A percentile compares a stretch with the other conserved stretches of the same genome.
phyloP scores from a whole-genome alignment of 30 jellyfish, hydroid and myxozoan species.

The Pelagia noctiluca region DNA sequence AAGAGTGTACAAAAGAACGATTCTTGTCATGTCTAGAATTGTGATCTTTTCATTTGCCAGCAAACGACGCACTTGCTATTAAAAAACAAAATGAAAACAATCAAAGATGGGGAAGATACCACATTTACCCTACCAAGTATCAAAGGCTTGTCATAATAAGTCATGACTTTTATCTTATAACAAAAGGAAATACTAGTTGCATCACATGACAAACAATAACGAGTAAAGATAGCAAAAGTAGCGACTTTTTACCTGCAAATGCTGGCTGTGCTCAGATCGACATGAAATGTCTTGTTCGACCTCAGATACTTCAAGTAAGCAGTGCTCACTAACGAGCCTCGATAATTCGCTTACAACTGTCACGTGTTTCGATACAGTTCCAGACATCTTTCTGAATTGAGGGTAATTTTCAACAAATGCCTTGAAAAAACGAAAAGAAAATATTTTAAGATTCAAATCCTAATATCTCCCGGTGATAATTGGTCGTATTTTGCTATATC shows the following conservation, averaged over 20 bases:
- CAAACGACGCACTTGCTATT: conserved; percentile 68
- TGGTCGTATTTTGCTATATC: too few relatives aligned
- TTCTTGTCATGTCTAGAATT: conserved; percentile 75
- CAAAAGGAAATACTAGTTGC: neutral
- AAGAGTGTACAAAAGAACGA: conserved; percentile 86
- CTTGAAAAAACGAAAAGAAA: conserved; percentile 18
- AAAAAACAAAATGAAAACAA: neutral
- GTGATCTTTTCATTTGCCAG: conserved; percentile 69
- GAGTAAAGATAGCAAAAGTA: too few relatives aligned
- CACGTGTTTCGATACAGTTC: conserved; percentile 97
- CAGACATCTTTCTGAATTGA: conserved; percentile 95
- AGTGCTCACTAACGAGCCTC: conserved; percentile 84
- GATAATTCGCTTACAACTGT: conserved; percentile 95
- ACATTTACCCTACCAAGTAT: neutral
- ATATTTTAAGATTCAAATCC: neutral
- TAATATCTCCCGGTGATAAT: too few relatives aligned
- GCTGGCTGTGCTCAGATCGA: conserved; percentile 92
- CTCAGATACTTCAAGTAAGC: conserved; percentile 89
- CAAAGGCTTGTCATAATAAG: too few relatives aligned
- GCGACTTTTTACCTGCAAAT: conserved; percentile 86
- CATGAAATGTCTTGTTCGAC: conserved; percentile 89
- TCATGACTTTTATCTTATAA: too few relatives aligned
- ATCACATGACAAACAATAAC: neutral
- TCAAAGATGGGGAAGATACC: neutral
- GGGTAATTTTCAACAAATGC: conserved; percentile 97